phyloP scores from a whole-genome alignment of 1,140 invertebrate species.

The Dolichoris vasculosae region DNA sequence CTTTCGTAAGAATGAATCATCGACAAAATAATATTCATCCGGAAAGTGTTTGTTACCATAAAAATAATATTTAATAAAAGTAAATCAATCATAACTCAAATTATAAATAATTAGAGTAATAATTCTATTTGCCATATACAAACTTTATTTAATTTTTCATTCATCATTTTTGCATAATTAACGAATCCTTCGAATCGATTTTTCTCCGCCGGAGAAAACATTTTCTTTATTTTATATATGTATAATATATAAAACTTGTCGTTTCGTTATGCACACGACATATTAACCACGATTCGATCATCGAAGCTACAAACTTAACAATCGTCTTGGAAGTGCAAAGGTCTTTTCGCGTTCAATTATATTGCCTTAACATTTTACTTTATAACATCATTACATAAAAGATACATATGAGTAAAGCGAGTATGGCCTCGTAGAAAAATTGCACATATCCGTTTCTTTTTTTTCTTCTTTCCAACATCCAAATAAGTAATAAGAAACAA shows the following conservation, averaged over 20 bases:
- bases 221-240: not conserved
- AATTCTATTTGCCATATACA: conserved; percentile 22
- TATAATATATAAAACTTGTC: not conserved
- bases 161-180: conserved; percentile 12
- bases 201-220: conserved; percentile 15
- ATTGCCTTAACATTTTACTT: not conserved
- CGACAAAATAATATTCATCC: not conserved
- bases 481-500: conserved; percentile 20
- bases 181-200: conserved; percentile 10
- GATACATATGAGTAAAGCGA: conserved; percentile 41
- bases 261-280: not conserved
- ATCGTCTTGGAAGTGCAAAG: conserved; percentile 5
- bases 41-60: not conserved
- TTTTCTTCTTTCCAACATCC: conserved; percentile 14
- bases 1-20: not conserved
- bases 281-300: not conserved
- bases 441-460: conserved; percentile 45
- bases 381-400: conserved; percentile 1
- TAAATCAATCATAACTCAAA: conserved; percentile 10
- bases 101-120: conserved; percentile 26
- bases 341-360: not conserved
- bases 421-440: conserved; percentile 49
- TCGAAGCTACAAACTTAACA: conserved; percentile 28
- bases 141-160: not conserved
- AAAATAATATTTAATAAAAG: not conserved